Evolutionary conservation across 1,140 invertebrate genomes (phyloP).

Genomic region (Acarapis woodi): DNA sequence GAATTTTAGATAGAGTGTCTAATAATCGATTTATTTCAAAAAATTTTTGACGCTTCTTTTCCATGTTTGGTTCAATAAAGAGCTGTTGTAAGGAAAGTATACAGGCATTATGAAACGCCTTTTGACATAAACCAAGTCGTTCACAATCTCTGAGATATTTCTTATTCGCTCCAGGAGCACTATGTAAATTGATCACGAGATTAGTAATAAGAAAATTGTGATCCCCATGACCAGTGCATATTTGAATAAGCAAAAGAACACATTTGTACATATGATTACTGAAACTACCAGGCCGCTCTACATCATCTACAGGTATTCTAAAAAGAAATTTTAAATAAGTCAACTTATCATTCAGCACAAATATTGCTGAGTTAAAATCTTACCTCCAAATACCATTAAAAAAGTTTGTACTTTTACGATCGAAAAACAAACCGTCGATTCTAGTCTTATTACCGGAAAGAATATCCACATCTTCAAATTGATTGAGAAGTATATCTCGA

Average conservation of each 20-base stretch:
- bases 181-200: constrained; percentile 40
- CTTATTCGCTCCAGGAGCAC: constrained; percentile 47
- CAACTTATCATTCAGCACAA: too few species aligned
- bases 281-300: constrained; percentile 68
- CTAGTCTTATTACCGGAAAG: neutral
- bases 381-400: constrained; percentile 84
- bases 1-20: too few species aligned
- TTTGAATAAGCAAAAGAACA: constrained; percentile 43
- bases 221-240: constrained; percentile 44
- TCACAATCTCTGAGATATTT: constrained; percentile 13
- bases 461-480: too few species aligned
- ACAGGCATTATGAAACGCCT: constrained; percentile 4
- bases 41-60: too few species aligned
- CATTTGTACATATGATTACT: constrained; percentile 62
- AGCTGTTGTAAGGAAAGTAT: neutral
- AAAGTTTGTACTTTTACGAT: constrained; percentile 52
- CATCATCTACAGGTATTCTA: constrained; percentile 55
- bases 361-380: too few species aligned
- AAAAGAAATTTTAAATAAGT: too few species aligned
- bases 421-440: constrained; percentile 48
- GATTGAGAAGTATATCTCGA: constrained; percentile 1
- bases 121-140: constrained; percentile 8
- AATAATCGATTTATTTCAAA: too few species aligned
- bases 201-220: constrained; percentile 39
- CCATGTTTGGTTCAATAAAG: neutral